Evolutionary conservation across 2,888 invertebrate genomes (phyloP), one percentile per base, ranked within the genome.

Genomic region (Agriopis aurantiaria): DNA sequence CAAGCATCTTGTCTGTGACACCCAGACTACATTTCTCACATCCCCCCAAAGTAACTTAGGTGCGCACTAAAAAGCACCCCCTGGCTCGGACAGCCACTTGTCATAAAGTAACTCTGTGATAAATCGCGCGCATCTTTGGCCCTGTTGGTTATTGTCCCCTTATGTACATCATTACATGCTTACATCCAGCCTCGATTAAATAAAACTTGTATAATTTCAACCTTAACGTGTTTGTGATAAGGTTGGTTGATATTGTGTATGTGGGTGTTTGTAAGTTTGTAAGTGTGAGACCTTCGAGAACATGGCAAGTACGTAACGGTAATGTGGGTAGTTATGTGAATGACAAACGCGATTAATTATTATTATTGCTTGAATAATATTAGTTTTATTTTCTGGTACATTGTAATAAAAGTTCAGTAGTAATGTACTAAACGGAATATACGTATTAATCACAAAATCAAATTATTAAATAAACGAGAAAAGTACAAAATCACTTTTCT

Each of bases 131-230:
- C 91, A 91, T 92, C 92, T 91, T 82, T 82, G 86, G 87, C 80
- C 83, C 90, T 91, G 91, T 86, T 88, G 88, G 85, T 90, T 92
- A 92, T 89, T 91, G 89, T 89, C 89, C 89, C 90, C 88, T 91
- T 89, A 89, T 88, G 83, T 88, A 88, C 84, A 81, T 74, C 49
- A 49, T 48, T 56, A 71, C 75, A 59, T 73, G 62, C 51, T 78
- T 74, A 75, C 74, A 23, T 9, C 43, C 56, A 58, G 72, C 12
- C 46, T 14, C 52, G 49, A 8, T n/a, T 55, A 14, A 8, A 0
- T 9, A n/a, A 59, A 46, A 7, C 9, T 60, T 63, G 2, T 8
- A 9, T 0, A 83, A 71, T 73, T 53, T 78, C 40, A 63, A 65
- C 77, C 63, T 52, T 87, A 80, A 63, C 0, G 0, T 0, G 0